A percentile compares a stretch with the other conserved stretches of the same genome.
Evolutionary conservation across 2,888 invertebrate genomes (phyloP).

Genomic region (Agapostemon virescens): DNA sequence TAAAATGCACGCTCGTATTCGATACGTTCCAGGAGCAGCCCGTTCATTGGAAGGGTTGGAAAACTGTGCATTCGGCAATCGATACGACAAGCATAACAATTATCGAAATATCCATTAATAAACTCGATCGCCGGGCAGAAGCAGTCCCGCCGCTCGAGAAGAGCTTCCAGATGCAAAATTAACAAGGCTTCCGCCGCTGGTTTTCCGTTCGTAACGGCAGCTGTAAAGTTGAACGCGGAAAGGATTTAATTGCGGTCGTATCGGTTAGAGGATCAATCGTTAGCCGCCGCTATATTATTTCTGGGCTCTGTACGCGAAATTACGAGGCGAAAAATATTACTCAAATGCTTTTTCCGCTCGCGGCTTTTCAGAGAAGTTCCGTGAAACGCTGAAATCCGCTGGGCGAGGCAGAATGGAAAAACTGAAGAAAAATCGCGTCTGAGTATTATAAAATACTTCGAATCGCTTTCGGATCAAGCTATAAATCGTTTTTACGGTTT

Average conservation of each 20-base stretch:
- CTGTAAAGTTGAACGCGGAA: background rate
- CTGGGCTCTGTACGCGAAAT: background rate
- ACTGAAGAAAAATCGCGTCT: background rate
- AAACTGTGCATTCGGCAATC: conserved; percentile 15
- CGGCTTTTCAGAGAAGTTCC: background rate
- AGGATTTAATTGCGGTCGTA: conserved; percentile 7
- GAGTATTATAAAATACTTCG: background rate
- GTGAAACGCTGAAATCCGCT: background rate
- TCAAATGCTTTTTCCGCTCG: background rate
- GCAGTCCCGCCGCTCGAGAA: background rate
- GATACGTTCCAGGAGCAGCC: background rate
- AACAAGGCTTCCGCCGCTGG: background rate
- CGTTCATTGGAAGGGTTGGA: conserved; percentile 44
- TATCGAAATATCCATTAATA: conserved; percentile 49
- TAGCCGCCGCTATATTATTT: background rate
- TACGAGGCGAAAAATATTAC: background rate
- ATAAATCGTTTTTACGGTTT: background rate
- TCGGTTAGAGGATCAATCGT: conserved; percentile 1
- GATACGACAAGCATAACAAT: conserved; percentile 42
- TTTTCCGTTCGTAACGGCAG: background rate
- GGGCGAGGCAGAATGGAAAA: background rate
- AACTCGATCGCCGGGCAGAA: conserved; percentile 12
- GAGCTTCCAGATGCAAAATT: conserved; percentile 32
- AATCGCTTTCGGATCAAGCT: background rate
- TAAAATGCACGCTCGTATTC: conserved; percentile 35